phyloP scores from a whole-genome alignment of 2,888 invertebrate genomes.

The Portevinia maculata region DNA sequence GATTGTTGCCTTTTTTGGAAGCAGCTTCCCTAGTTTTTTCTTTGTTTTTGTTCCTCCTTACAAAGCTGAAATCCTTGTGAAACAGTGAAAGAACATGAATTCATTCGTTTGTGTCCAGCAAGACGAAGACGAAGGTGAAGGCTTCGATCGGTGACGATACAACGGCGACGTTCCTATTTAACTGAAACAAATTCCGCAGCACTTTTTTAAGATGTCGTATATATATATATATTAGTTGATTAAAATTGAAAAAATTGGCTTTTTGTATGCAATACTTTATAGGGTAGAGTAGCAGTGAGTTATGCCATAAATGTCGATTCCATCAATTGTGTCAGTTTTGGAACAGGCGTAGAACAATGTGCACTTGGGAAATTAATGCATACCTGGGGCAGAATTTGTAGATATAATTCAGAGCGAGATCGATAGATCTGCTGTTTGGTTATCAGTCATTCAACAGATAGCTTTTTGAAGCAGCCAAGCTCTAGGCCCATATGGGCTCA shows the following conservation, averaged over 20 bases:
- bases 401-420: too few species aligned
- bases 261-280: neutral
- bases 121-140: neutral
- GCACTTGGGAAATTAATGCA: too few species aligned
- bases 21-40: conserved; percentile 32
- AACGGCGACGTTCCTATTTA: conserved; percentile 19
- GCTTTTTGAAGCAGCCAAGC: too few species aligned
- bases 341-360: too few species aligned
- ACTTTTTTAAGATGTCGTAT: conserved; percentile 26
- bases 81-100: conserved; percentile 64
- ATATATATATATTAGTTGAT: conserved; percentile 19
- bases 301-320: too few species aligned
- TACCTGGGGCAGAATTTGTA: too few species aligned
- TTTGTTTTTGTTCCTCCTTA: conserved; percentile 11
- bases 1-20: conserved; percentile 54
- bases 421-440: too few species aligned
- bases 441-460: too few species aligned
- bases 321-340: too few species aligned
- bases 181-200: conserved; percentile 47
- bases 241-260: neutral
- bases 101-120: conserved; percentile 14
- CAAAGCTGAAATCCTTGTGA: conserved; percentile 62
- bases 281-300: conserved; percentile 11
- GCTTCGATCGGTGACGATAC: neutral
- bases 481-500: too few species aligned